These are phyloP conservation scores for Crotalus tigris DNA, from an alignment of 2,113 vertebrate species.

Conservation along the genomic window DNA sequence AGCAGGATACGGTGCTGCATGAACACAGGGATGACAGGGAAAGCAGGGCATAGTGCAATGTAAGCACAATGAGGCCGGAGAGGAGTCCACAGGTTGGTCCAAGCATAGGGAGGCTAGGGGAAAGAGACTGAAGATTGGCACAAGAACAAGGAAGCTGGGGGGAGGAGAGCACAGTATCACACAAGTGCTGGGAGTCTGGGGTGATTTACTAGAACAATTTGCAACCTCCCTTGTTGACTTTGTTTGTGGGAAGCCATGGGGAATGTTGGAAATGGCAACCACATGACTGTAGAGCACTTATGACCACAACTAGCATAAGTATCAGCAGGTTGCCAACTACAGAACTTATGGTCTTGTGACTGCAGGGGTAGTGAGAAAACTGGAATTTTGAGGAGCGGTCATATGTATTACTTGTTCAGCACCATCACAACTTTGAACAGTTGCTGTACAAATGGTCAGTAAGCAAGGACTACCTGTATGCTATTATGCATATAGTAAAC, in stretches of 20 bases:
- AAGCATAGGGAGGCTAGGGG: neutral
- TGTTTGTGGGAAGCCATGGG: neutral
- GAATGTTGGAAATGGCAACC: neutral
- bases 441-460: neutral
- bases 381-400: neutral
- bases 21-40: neutral
- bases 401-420: neutral
- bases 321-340: neutral
- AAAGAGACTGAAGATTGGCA: neutral
- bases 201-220: neutral
- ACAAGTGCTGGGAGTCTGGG: neutral
- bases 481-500: slow-evolving; percentile 14
- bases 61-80: neutral
- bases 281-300: neutral
- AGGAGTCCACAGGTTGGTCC: neutral
- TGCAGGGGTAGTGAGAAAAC: neutral
- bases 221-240: neutral
- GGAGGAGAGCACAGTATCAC: neutral
- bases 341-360: neutral
- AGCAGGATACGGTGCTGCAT: neutral
- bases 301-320: neutral
- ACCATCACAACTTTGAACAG: slow-evolving; percentile 45
- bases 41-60: neutral
- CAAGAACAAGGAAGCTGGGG: neutral
- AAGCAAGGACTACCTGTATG: neutral